phyloP scores from a whole-genome alignment of 2,113 vertebrate species.

The Macaca mulatta region DNA sequence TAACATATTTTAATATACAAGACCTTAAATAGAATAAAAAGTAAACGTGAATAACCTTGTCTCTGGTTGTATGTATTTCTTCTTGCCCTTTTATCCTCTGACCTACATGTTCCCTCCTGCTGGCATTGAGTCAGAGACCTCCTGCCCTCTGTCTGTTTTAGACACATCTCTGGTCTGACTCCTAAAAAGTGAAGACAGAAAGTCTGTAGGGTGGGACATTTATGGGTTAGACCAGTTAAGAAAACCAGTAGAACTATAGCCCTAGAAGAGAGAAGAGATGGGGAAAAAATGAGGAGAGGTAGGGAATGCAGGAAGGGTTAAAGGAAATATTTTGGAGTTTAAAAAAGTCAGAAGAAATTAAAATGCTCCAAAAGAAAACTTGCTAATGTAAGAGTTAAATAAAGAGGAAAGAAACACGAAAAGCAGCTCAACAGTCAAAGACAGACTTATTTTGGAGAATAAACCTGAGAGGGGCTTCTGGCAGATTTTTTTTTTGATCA shows the following conservation, averaged over 20 bases:
- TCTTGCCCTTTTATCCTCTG: not conserved
- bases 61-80: not conserved
- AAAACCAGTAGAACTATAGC: not conserved
- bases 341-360: not conserved
- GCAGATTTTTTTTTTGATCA: too few species aligned
- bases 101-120: not conserved
- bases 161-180: not conserved
- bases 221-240: not conserved
- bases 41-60: not conserved
- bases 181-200: not conserved
- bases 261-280: not conserved
- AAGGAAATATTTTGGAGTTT: not conserved
- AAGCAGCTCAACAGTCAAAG: too few species aligned
- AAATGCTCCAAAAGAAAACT: not conserved
- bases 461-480: too few species aligned
- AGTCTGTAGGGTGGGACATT: not conserved
- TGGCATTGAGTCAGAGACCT: not conserved
- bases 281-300: not conserved
- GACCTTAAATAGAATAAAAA: not conserved
- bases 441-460: too few species aligned
- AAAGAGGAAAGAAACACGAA: too few species aligned
- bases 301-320: not conserved
- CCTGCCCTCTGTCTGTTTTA: not conserved
- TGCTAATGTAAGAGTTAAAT: too few species aligned
- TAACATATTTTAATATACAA: not conserved